These are phyloP conservation scores for Loriculus beryllinus DNA, from an alignment of 2,797 vertebrate species.

Conservation along the genomic window DNA sequence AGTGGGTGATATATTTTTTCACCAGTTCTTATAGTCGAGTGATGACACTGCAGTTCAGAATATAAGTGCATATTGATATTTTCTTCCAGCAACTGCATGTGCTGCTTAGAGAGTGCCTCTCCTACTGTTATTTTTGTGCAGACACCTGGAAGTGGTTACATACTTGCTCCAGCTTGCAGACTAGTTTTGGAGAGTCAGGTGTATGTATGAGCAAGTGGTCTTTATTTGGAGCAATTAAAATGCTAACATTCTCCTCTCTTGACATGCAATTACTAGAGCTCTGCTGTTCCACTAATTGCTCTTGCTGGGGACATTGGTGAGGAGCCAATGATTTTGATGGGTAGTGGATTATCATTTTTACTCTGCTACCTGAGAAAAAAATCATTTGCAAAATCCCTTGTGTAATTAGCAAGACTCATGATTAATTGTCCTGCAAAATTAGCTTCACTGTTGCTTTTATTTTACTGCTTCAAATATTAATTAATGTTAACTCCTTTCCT, in stretches of 20 bases:
- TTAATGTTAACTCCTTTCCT: slow-evolving; percentile 97
- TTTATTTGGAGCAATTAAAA: slow-evolving; percentile 94
- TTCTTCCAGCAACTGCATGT: slow-evolving; percentile 75
- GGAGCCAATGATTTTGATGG: slow-evolving; percentile 95
- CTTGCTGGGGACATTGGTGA: slow-evolving; percentile 94
- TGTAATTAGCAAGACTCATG: slow-evolving; percentile 99
- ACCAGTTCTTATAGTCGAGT: slow-evolving; percentile 65
- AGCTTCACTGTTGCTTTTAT: slow-evolving; percentile 98
- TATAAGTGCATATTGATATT: slow-evolving; percentile 81
- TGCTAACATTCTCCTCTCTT: slow-evolving; percentile 88
- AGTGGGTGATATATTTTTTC: slow-evolving; percentile 66
- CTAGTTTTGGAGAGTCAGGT: slow-evolving; percentile 86
- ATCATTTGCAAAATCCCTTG: slow-evolving; percentile 99
- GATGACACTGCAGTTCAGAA: slow-evolving; percentile 78
- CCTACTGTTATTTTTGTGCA: slow-evolving; percentile 84
- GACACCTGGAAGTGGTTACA: slow-evolving; percentile 87
- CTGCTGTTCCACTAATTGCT: slow-evolving; percentile 96
- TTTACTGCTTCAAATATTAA: slow-evolving; percentile 99
- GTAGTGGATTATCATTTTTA: slow-evolving; percentile 93
- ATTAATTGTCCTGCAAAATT: slow-evolving; percentile 99
- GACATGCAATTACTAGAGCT: slow-evolving; percentile 93
- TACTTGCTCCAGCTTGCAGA: slow-evolving; percentile 78
- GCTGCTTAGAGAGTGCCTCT: slow-evolving; percentile 74
- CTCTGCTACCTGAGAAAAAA: slow-evolving; percentile 89
- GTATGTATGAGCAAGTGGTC: slow-evolving; percentile 86